Percentiles rank a stretch among this genome's conserved stretches.
Evolutionary conservation across 2,797 vertebrate species (phyloP).

Genomic region (Bradypus variegatus): DNA sequence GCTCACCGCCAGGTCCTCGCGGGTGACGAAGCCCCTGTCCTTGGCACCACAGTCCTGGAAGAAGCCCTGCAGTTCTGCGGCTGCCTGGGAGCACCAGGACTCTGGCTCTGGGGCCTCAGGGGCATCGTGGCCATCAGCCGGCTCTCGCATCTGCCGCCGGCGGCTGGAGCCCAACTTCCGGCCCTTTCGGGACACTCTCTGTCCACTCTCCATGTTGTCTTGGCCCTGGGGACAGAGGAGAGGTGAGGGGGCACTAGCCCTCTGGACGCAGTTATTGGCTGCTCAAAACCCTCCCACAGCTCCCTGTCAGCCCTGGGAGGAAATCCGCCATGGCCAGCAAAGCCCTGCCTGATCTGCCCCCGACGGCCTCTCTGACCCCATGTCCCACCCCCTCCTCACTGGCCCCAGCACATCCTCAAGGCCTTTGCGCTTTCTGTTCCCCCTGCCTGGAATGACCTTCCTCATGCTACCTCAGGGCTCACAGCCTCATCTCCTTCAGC

Average conservation of each 20-base stretch:
- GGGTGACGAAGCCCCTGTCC: conserved; percentile 65
- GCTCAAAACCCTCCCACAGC: background rate
- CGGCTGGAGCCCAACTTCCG: conserved; percentile 74
- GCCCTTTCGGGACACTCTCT: conserved; percentile 44
- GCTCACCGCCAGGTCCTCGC: conserved; percentile 73
- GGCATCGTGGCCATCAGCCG: rapidly evolving
- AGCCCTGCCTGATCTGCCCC: background rate
- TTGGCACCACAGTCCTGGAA: conserved; percentile 52
- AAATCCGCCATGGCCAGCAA: rapidly evolving
- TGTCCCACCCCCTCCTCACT: rapidly evolving
- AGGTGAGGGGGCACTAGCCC: background rate
- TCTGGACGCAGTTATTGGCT: background rate
- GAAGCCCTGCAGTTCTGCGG: conserved; percentile 60
- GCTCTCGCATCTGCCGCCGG: conserved; percentile 48
- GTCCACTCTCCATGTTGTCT: conserved; percentile 55
- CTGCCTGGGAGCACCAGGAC: background rate
- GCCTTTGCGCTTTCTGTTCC: background rate
- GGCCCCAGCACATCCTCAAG: background rate
- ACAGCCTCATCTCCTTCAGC: background rate
- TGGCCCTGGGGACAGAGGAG: background rate
- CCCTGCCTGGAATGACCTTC: background rate
- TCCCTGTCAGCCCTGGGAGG: background rate
- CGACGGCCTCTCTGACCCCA: background rate
- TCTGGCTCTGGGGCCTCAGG: background rate
- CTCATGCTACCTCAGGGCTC: background rate